These are phyloP conservation scores for Itoplectis maculator DNA, from an alignment of 2,888 invertebrate species.

Conservation along the genomic window DNA sequence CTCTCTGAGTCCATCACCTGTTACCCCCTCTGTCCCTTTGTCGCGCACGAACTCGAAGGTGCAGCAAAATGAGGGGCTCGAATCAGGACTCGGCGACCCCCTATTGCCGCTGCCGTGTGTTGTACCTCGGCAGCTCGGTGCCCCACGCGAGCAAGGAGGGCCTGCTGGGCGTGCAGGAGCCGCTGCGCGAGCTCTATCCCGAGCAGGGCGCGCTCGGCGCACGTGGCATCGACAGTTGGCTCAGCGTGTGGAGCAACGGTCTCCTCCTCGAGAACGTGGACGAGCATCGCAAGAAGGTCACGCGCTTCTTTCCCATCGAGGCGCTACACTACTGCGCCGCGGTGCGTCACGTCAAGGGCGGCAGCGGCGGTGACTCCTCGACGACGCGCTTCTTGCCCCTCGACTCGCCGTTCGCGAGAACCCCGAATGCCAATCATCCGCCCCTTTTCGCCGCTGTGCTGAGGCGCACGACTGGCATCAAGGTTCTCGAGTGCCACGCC, in stretches of 20 bases:
- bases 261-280: slow-evolving; percentile 98
- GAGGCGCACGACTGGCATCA: slow-evolving; percentile 97
- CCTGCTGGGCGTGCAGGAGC: slow-evolving; percentile 98
- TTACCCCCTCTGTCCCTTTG: background rate
- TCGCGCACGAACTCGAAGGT: background rate
- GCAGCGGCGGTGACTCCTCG: slow-evolving; percentile 85
- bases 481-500: slow-evolving; percentile 99
- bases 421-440: slow-evolving; percentile 96
- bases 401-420: slow-evolving; percentile 97
- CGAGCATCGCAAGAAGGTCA: slow-evolving; percentile 96
- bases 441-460: slow-evolving; percentile 98
- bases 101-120: slow-evolving; percentile 97
- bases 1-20: background rate
- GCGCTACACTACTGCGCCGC: slow-evolving; percentile 98
- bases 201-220: slow-evolving; percentile 95
- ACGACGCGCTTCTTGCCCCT: slow-evolving; percentile 96
- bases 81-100: slow-evolving; percentile 93
- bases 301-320: slow-evolving; percentile 98
- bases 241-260: slow-evolving; percentile 99
- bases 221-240: slow-evolving; percentile 97
- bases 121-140: slow-evolving; percentile 98
- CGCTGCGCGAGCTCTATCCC: slow-evolving; percentile 97
- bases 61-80: slow-evolving; percentile 79
- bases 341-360: slow-evolving; percentile 91
- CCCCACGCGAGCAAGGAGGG: slow-evolving; percentile 99